A percentile compares a stretch with the other conserved stretches of the same genome.
These are phyloP conservation scores for Allobates femoralis DNA, from an alignment of 2,797 vertebrate genomes.

Conservation along the genomic window DNA sequence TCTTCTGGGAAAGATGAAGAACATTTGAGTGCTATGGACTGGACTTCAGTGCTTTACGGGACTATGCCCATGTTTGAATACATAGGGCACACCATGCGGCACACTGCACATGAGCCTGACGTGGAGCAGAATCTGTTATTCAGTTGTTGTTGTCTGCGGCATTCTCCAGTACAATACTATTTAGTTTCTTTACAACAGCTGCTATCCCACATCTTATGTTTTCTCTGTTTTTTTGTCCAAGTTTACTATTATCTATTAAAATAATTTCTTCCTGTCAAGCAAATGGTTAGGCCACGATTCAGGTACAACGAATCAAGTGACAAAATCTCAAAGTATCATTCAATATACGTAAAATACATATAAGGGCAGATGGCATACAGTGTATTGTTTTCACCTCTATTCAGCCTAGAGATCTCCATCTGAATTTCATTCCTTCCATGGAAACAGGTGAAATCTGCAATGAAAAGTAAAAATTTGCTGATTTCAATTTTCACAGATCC, in stretches of 20 bases:
- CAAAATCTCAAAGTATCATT: not conserved
- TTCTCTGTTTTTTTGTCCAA: not conserved
- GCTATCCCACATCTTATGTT: not conserved
- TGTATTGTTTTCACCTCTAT: no score
- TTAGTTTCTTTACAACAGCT: not conserved
- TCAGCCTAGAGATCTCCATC: no score
- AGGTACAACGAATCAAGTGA: not conserved
- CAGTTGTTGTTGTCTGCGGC: not conserved
- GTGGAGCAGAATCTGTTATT: conserved; percentile 20
- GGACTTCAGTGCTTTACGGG: conserved; percentile 65
- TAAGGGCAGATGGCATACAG: no score
- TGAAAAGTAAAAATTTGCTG: no score
- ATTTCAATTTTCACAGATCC: no score
- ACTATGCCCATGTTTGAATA: conserved; percentile 71
- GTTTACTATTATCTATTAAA: not conserved
- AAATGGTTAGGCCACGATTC: conserved; percentile 28
- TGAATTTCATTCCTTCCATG: no score
- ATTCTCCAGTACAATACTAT: not conserved
- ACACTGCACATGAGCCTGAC: not conserved
- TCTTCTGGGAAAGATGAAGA: conserved; percentile 46
- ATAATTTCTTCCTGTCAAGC: not conserved
- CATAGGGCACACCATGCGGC: not conserved
- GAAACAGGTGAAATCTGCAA: no score
- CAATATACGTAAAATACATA: no score
- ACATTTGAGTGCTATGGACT: conserved; percentile 61